Evolutionary conservation across 2,113 vertebrate species (phyloP).

Genomic region (Urocynchramus pylzowi): DNA sequence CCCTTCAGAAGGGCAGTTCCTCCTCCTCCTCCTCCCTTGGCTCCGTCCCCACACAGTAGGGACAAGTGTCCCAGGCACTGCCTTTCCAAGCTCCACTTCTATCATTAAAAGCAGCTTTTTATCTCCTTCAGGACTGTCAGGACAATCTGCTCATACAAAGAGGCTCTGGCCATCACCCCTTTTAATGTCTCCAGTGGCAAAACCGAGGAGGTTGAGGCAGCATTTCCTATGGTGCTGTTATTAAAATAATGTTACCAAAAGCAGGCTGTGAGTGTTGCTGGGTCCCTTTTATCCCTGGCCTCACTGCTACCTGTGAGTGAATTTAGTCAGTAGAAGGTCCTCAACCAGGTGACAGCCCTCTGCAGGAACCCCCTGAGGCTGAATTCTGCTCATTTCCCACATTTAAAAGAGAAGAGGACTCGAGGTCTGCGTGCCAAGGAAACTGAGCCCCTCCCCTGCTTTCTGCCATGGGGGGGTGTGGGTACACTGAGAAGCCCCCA

Average conservation of each 20-base stretch:
- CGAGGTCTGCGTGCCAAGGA: neutral
- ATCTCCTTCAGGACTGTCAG: neutral
- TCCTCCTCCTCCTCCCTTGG: neutral
- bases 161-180: neutral
- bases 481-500: neutral
- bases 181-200: fast-evolving
- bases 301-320: neutral
- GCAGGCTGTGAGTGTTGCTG: neutral
- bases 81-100: neutral
- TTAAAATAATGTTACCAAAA: neutral
- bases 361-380: neutral
- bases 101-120: neutral
- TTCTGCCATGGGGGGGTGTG: fast-evolving
- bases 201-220: fast-evolving
- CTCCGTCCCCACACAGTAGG: fast-evolving
- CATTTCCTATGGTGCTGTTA: neutral
- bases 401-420: neutral
- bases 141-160: neutral
- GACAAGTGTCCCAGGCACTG: neutral
- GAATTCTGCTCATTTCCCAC: neutral
- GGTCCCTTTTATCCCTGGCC: neutral
- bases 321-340: neutral
- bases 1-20: neutral
- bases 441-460: neutral
- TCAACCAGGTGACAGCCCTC: neutral